Evolutionary conservation across 2,113 vertebrate genomes (phyloP), one percentile per base, ranked within the genome.

Genomic region (Cololabis saira): DNA sequence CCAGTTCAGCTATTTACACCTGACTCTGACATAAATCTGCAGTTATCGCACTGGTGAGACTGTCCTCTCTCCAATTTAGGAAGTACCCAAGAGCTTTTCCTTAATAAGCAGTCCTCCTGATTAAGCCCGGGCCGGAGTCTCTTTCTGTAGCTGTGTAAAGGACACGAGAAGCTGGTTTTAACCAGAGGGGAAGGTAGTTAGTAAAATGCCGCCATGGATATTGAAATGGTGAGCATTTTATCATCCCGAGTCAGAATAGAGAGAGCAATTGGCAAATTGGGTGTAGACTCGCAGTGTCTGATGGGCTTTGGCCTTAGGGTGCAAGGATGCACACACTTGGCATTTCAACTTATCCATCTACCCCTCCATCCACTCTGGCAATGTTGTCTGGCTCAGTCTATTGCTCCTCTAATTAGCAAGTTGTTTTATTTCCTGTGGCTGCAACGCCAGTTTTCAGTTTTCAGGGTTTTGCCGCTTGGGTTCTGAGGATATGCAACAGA

Each of bases 1-100:
- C 79, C 80, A 76, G 69, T 65, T 76, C 74, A 82, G 77, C 87
- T 89, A 86, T 87, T 90, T 86, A 81, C 80, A 82, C 65, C 66
- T 80, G 76, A 88, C 85, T 90, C 83, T 87, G 90, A 89, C 88
- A 90, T 93, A 89, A 91, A 91, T 93, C 90, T 90, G 76, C 70
- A 74, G 89, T 92, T 91, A 90, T 87, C 67, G 87, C 87, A 80
- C 89, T 73, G 72, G 80, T 12, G 87, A 91, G 89, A 89, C 88
- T 30, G 69, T 87, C 80, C 76, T 74, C 80, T 53, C 72, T 58
- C 79, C 78, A 90, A 87, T 85, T 90, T 87, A 88, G 67, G 65
- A 76, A 61, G 70, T 13, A 76, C 87, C 86, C 84, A 18, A 74
- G 89, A 91, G 91, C 87, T 82, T 88, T 75, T 65, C 61, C 88